These are phyloP conservation scores for Fukomys damarensis DNA, from an alignment of 2,113 vertebrate species.

Conservation along the genomic window DNA sequence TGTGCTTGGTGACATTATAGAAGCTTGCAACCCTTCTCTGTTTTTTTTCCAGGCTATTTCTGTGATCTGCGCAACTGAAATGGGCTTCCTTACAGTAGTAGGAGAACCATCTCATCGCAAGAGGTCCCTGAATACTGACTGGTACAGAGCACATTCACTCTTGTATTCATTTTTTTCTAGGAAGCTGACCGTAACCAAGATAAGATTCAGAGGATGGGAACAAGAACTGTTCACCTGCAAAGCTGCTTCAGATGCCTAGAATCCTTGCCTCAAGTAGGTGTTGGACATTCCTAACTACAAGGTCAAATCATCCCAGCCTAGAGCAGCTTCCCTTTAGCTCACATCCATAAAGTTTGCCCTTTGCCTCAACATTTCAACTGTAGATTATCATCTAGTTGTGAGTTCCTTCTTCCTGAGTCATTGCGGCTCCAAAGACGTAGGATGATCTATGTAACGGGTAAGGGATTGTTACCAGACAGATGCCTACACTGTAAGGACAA, in stretches of 20 bases:
- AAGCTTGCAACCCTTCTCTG: neutral
- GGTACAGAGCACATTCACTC: neutral
- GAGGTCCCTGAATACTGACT: neutral
- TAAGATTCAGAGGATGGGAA: neutral
- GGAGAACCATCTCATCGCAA: neutral
- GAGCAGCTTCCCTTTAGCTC: neutral
- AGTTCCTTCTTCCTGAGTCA: slow-evolving; percentile 2
- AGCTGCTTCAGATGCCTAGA: neutral
- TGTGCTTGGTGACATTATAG: slow-evolving; percentile 12
- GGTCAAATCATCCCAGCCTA: neutral
- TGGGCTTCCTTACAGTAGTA: neutral
- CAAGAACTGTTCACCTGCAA: neutral
- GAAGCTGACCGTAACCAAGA: neutral
- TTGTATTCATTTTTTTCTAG: neutral
- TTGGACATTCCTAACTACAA: neutral
- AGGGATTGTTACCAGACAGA: neutral
- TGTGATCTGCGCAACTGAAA: neutral
- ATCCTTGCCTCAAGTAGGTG: neutral
- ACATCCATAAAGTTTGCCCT: neutral
- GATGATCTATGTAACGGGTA: neutral
- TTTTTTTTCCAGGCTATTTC: neutral
- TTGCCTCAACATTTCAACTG: neutral
- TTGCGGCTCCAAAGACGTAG: neutral
- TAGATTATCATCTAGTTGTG: neutral
- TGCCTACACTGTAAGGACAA: neutral